phyloP scores from a whole-genome alignment of 2,797 vertebrate genomes.

The Craterocephalus amniculus region DNA sequence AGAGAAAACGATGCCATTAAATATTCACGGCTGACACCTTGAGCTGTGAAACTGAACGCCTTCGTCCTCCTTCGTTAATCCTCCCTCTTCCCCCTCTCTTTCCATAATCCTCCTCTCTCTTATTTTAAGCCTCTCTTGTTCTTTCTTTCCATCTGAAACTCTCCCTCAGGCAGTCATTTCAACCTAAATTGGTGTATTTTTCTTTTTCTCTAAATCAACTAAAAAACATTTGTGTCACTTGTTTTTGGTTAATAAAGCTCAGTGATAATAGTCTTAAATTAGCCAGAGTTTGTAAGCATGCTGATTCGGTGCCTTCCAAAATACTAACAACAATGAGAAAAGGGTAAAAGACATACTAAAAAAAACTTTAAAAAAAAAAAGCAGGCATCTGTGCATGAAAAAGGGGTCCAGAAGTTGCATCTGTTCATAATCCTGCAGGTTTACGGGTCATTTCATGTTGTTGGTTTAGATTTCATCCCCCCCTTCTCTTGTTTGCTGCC shows the following conservation, averaged over 20 bases:
- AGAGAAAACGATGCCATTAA: constrained; percentile 65
- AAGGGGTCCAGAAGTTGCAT: background rate
- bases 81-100: constrained; percentile 16
- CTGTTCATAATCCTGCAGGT: constrained; percentile 10
- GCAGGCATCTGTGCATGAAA: background rate
- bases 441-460: background rate
- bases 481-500: background rate
- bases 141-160: constrained; percentile 33
- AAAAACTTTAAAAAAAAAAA: too few relatives aligned
- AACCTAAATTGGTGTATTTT: background rate
- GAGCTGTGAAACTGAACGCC: constrained; percentile 66
- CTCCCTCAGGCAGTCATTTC: constrained; percentile 15
- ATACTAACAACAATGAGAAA: background rate
- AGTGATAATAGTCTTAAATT: background rate
- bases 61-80: constrained; percentile 48
- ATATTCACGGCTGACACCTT: constrained; percentile 71
- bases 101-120: constrained; percentile 42
- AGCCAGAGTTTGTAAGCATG: background rate
- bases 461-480: background rate
- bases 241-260: background rate
- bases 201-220: background rate
- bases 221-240: background rate
- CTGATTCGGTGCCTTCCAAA: background rate
- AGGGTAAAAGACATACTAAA: too few relatives aligned
- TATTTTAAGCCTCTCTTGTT: constrained; percentile 43